phyloP scores from a whole-genome alignment of 2,113 vertebrate species.

The Castor canadensis region DNA sequence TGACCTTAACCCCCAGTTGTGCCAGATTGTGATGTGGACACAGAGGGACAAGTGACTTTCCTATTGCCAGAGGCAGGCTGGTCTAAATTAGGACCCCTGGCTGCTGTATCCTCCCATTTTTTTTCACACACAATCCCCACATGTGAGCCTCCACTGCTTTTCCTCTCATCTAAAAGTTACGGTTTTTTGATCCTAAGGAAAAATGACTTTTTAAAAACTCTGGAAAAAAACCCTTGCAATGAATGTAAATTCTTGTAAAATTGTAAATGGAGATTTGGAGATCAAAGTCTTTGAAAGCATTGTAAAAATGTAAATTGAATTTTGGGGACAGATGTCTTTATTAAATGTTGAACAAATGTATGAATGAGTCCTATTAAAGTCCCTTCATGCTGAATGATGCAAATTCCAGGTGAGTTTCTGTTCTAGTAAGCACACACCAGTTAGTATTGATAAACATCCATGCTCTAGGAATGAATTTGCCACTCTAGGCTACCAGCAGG shows the following conservation, averaged over 20 bases:
- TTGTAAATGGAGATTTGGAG: constrained; percentile 59
- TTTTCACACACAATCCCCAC: constrained; percentile 24
- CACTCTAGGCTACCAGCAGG: not conserved
- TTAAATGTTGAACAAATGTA: constrained; percentile 59
- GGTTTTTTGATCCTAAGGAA: constrained; percentile 51
- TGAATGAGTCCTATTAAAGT: constrained; percentile 64
- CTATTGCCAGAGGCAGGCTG: constrained; percentile 52
- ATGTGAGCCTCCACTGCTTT: constrained; percentile 41
- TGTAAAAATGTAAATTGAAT: constrained; percentile 73
- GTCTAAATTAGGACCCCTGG: constrained; percentile 55
- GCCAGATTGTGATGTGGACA: not conserved
- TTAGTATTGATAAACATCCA: not conserved
- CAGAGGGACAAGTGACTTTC: constrained; percentile 33
- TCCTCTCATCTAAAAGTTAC: constrained; percentile 54
- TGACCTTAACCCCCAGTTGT: not conserved
- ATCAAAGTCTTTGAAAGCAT: constrained; percentile 69
- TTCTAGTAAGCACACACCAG: not conserved
- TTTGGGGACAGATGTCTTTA: constrained; percentile 59
- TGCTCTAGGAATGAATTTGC: not conserved
- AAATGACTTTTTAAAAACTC: constrained; percentile 48
- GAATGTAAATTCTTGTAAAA: constrained; percentile 61
- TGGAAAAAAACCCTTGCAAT: constrained; percentile 56
- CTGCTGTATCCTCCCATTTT: not conserved
- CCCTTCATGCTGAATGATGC: constrained; percentile 52
- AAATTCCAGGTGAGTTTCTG: constrained; percentile 59